These are phyloP conservation scores for Chelonus insularis DNA, from an alignment of 1,140 invertebrate species.

Conservation along the genomic window DNA sequence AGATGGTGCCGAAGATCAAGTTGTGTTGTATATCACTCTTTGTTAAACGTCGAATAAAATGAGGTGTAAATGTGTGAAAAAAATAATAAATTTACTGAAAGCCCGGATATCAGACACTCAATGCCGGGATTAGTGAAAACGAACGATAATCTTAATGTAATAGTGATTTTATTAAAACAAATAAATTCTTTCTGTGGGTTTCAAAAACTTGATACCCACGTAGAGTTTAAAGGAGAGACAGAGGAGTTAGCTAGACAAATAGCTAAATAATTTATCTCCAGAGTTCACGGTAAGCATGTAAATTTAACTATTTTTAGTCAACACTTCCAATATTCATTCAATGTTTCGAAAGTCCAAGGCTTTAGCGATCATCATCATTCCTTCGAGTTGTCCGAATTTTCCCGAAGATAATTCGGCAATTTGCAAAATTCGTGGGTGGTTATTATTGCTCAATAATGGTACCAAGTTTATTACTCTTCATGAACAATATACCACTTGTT, in stretches of 20 bases:
- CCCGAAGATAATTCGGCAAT: not conserved
- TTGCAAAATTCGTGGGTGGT: not conserved
- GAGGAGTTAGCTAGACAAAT: conserved; percentile 22
- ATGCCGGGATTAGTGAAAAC: conserved; percentile 28
- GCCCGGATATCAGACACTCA: conserved; percentile 9
- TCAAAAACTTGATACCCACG: too few relatives aligned
- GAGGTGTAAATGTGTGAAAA: conserved; percentile 46
- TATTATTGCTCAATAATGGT: not conserved
- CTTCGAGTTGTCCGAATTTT: not conserved
- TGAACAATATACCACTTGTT: too few relatives aligned
- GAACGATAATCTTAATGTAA: conserved; percentile 20
- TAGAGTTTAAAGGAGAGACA: conserved; percentile 20
- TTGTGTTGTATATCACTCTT: conserved; percentile 44
- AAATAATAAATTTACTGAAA: conserved; percentile 26
- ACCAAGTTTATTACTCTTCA: too few relatives aligned
- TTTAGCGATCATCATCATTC: too few relatives aligned
- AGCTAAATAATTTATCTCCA: conserved; percentile 46
- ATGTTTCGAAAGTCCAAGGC: too few relatives aligned
- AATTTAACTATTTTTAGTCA: conserved; percentile 49
- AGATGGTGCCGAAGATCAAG: conserved; percentile 51
- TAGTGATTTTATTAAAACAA: conserved; percentile 2
- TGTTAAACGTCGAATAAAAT: conserved; percentile 49
- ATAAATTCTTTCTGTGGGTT: too few relatives aligned
- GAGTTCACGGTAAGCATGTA: conserved; percentile 50
- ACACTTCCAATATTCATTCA: conserved; percentile 39